Evolutionary conservation across 2,797 vertebrate genomes (phyloP).

Genomic region (Agapornis canus): DNA sequence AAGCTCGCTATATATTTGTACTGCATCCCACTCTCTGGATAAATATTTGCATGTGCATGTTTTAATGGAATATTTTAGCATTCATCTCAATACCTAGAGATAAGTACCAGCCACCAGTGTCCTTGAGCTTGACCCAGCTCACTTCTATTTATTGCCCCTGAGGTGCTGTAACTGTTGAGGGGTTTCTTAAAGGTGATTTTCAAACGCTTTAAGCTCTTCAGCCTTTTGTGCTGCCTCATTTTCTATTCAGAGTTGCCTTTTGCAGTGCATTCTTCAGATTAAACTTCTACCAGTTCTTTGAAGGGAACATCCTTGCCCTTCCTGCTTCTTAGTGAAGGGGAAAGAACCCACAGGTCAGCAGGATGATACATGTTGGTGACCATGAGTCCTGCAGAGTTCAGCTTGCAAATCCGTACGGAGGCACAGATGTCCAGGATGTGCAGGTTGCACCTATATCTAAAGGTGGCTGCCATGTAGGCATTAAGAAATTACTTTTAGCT

Average conservation of each 20-base stretch:
- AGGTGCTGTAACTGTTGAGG: neutral
- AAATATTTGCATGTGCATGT: neutral
- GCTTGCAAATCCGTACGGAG: neutral
- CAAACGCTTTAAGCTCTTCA: neutral
- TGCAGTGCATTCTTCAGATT: neutral
- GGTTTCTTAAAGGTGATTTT: neutral
- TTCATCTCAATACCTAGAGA: neutral
- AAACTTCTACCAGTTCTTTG: neutral
- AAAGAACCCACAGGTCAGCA: neutral
- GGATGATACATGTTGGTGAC: accelerated
- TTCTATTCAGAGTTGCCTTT: neutral
- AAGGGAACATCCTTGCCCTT: neutral
- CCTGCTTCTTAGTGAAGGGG: neutral
- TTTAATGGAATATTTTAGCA: neutral
- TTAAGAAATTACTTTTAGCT: neutral
- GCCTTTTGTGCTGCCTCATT: neutral
- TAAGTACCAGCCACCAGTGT: neutral
- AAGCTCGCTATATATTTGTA: neutral
- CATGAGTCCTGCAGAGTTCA: neutral
- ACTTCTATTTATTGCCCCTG: neutral
- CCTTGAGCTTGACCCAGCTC: neutral
- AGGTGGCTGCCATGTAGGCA: neutral
- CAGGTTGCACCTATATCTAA: neutral
- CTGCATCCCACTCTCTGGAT: neutral
- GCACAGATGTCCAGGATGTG: neutral